These are phyloP conservation scores for Carcina quercana DNA, from an alignment of 2,888 invertebrate genomes.

Conservation along the genomic window DNA sequence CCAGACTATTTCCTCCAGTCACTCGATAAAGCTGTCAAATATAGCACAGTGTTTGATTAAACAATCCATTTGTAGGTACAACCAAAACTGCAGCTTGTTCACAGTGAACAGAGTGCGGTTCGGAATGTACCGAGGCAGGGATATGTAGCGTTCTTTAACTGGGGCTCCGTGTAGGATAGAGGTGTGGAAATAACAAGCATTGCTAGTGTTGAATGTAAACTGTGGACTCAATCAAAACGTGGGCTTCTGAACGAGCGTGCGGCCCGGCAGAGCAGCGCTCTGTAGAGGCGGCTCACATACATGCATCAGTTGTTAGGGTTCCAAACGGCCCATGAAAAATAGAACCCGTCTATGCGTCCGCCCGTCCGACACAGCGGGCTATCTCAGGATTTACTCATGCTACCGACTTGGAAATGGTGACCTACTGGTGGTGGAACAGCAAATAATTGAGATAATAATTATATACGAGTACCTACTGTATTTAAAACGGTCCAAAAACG, in stretches of 20 bases:
- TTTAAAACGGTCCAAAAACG: too few species aligned
- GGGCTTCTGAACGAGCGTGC: conserved; percentile 6
- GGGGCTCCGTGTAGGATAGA: conserved; percentile 21
- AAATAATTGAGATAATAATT: too few species aligned
- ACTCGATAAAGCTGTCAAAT: conserved; percentile 44
- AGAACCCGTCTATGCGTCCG: not conserved
- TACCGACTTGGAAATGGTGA: not conserved
- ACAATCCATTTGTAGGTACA: conserved; percentile 11
- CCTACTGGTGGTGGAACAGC: not conserved
- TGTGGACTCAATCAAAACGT: conserved; percentile 44
- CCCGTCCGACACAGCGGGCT: too few species aligned
- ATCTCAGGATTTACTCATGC: too few species aligned
- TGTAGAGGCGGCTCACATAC: not conserved
- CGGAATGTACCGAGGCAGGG: not conserved
- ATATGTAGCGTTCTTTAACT: conserved; percentile 8
- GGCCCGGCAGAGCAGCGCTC: not conserved
- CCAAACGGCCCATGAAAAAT: not conserved
- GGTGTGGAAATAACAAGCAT: conserved; percentile 45
- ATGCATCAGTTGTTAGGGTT: not conserved
- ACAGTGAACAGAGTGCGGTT: conserved; percentile 9
- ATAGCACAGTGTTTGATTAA: conserved; percentile 28
- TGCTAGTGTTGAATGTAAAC: conserved; percentile 39
- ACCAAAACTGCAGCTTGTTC: conserved; percentile 4
- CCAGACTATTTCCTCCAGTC: conserved; percentile 22
- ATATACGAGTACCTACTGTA: too few species aligned